Base-by-base conservation (phyloP, 2,888 invertebrate genomes). In the Aphidius colemani region DNA sequence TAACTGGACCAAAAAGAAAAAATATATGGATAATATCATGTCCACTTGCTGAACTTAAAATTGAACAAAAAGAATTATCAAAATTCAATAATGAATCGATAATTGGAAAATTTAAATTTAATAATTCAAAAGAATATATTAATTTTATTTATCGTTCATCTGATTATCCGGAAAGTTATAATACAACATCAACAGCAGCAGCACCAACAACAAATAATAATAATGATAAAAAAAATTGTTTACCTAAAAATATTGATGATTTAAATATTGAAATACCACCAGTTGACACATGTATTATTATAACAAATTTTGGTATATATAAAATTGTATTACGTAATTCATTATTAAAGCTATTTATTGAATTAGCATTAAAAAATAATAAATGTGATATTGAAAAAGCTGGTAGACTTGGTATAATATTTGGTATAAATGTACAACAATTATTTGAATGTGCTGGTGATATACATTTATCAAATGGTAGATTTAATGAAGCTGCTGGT, bases 381-480 rank as follows among this genome's bases (percentile, higher is more conserved):
- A 64, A 61, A 11, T 45, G 10, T 56, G 85, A 88, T 71, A 74
- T 87, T 7, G 84, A 85, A 51, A 83, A 84, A 73, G 88, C 88
- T 7, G 87, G 87, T 71, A 84, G 84, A 71, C 76, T 89, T 49
- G 86, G 87, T 1, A 79, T 84, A 57, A 84, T 88, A 58, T 87
- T 88, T 75, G 86, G 87, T 56, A 81, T 90, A 60, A 88, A 89
- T 72, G 83, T 91, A 57, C 88, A 89, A 67, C 86, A 87, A 61
- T 83, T 90, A 59, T 85, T 95, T 69, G 92, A 93, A 78, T 88
- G 89, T 72, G 92, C 94, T 43, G 94, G 94, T 0, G 95, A 95
- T 82, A 86, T 91, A 80, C 85, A 93, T 75, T 84, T 96, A 75
- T 86, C 90, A 5, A 87, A 90, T 66, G 89, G 90, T 10, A 88